Evolutionary conservation across 53 echinoderm and acorn worm species (phyloP).

Genomic region (Holothuria scabra): DNA sequence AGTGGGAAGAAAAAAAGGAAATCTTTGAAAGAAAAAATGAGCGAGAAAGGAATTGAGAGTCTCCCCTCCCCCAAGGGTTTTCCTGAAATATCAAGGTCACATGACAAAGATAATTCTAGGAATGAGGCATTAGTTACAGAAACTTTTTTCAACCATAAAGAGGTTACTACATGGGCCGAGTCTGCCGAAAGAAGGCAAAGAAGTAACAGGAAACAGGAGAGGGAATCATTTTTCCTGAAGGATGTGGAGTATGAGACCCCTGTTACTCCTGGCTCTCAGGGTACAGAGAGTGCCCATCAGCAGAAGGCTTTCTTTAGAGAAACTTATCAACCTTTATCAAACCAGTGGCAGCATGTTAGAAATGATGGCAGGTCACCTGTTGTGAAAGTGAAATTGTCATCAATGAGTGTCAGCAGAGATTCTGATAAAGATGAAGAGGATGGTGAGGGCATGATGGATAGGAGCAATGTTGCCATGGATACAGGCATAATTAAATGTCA

Average conservation of each 20-base stretch:
- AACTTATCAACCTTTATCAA: background rate
- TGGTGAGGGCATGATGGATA: background rate
- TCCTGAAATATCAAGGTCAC: background rate
- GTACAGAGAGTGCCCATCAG: too few species aligned
- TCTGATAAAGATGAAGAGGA: background rate
- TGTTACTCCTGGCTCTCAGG: too few species aligned
- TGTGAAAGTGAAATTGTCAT: background rate
- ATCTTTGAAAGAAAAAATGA: constrained; percentile 24
- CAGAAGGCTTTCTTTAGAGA: background rate
- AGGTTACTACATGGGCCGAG: constrained; percentile 4
- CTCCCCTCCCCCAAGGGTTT: constrained; percentile 37
- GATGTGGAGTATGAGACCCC: too few species aligned
- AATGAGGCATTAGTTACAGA: background rate
- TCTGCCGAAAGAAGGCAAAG: background rate
- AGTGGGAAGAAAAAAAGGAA: constrained; percentile 5
- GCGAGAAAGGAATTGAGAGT: constrained; percentile 34
- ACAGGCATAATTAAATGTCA: background rate
- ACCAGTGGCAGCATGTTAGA: background rate
- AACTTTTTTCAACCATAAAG: background rate
- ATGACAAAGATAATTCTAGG: background rate
- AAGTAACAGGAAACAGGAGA: background rate
- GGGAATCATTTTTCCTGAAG: background rate
- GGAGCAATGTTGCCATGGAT: background rate
- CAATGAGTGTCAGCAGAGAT: background rate
- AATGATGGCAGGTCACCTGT: constrained; percentile 3